These are phyloP conservation scores for Teleogryllus oceanicus DNA, from an alignment of 2,888 invertebrate genomes.

Conservation along the genomic window DNA sequence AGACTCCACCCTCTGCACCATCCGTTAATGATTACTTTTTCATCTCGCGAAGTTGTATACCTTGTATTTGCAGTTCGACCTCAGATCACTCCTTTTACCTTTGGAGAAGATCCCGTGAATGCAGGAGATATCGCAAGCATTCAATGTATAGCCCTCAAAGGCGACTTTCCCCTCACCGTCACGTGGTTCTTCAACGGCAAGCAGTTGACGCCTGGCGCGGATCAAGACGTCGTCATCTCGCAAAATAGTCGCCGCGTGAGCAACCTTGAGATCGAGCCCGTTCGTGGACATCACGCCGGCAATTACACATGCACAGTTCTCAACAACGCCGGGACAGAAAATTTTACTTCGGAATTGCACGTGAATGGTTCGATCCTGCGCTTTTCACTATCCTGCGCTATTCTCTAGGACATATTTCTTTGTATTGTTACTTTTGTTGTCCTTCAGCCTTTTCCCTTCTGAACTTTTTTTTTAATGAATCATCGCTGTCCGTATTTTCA, in stretches of 20 bases:
- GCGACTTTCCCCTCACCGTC: slow-evolving; percentile 64
- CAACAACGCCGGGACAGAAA: slow-evolving; percentile 61
- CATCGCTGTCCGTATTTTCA: slow-evolving; percentile 11
- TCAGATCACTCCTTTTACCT: slow-evolving; percentile 53
- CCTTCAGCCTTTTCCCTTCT: slow-evolving; percentile 25
- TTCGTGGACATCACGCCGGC: slow-evolving; percentile 62
- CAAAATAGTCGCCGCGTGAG: slow-evolving; percentile 59
- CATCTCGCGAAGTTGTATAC: not conserved
- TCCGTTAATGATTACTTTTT: not conserved
- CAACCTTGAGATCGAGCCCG: slow-evolving; percentile 64
- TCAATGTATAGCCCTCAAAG: slow-evolving; percentile 59
- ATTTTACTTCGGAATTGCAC: slow-evolving; percentile 59
- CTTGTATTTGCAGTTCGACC: slow-evolving; percentile 49
- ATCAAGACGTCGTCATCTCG: slow-evolving; percentile 48
- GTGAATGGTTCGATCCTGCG: slow-evolving; percentile 59
- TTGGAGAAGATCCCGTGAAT: slow-evolving; percentile 59
- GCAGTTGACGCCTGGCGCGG: slow-evolving; percentile 30
- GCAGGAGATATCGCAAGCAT: slow-evolving; percentile 53
- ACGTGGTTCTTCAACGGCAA: slow-evolving; percentile 56
- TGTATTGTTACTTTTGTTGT: slow-evolving; percentile 22
- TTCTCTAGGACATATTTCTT: not conserved
- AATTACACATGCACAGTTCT: slow-evolving; percentile 64
- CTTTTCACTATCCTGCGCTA: not conserved
- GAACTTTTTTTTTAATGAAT: not conserved
- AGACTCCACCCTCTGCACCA: no score